Evolutionary conservation across 2,888 invertebrate genomes (phyloP), one percentile per base, ranked within the genome.

Genomic region (Arrhopalites spinosus): DNA sequence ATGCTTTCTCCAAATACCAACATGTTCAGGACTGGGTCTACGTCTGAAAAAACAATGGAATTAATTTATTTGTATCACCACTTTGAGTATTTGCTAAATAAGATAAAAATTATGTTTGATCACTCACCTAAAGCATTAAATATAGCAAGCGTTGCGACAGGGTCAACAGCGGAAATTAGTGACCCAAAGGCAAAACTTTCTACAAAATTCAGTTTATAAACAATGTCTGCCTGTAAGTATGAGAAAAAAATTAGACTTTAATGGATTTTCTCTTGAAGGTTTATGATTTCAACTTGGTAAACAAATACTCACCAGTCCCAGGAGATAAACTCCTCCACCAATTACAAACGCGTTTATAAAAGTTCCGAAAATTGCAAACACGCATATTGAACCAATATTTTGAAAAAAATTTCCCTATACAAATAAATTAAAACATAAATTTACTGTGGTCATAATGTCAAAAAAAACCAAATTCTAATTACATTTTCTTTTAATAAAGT

Each of bases 171-270:
- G 1, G 98, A 98, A 85, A 99, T 98, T 78, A 97, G 87, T 0
- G 98, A 96, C 8, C 98, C 98, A 88, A 99, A 99, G 0, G 98
- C 98, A 88, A 98, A 98, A 74, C 98, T 97, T 86, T 99, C 97
- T 8, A 97, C 93, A 86, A 98, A 95, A 85, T 93, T 93, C 76
- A 99, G 88, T 85, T 91, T 90, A 85, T 97, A 98, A 0, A 96
- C 96, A 45, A 89, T 84, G 74, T 88, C 87, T 23, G 88, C 88
- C 88, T 88, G 81, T 27, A 83, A 81, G 74, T 2, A 23, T 20
- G 5, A n/a, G 23, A 61, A 61, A 25, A n/a, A 25, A 23, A 23
- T 7, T 15, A 61, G 61, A 61, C 23, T 5, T 1, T 61, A 8
- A 2, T 61, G 61, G 25, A 20, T 61, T 45, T 15, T 11, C 15